Evolutionary conservation across 2,113 vertebrate species (phyloP).

Genomic region (Copsychus sechellarum): DNA sequence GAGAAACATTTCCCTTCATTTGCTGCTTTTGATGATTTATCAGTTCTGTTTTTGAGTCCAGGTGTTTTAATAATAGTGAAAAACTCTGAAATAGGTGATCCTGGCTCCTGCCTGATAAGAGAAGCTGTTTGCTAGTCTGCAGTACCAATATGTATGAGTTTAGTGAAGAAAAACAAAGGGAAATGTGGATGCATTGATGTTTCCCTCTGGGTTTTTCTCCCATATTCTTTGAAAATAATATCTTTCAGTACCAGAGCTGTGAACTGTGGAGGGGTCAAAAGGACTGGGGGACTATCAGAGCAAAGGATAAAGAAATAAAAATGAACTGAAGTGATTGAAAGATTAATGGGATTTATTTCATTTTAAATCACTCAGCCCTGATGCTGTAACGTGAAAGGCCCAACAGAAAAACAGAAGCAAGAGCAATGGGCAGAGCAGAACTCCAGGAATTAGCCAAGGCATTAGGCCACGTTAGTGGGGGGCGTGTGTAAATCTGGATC

Average conservation of each 20-base stretch:
- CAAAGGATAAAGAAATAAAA: neutral
- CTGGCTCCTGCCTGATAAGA: constrained; percentile 47
- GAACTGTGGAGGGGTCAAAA: neutral
- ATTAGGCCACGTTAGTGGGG: rapidly evolving
- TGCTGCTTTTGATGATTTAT: constrained; percentile 38
- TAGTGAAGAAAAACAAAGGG: constrained; percentile 8
- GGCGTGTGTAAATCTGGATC: neutral
- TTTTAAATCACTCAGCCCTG: neutral
- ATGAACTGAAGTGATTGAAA: neutral
- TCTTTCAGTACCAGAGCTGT: constrained; percentile 2
- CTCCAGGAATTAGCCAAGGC: neutral
- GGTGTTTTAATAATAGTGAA: neutral
- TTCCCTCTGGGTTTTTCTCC: neutral
- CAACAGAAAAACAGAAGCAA: neutral
- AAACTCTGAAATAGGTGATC: neutral
- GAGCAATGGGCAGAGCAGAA: neutral
- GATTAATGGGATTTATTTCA: neutral
- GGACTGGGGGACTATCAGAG: neutral
- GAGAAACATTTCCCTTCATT: neutral
- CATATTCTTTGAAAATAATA: neutral
- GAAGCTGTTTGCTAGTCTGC: constrained; percentile 13
- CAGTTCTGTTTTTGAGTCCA: neutral
- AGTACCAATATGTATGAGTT: neutral
- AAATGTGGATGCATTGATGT: neutral
- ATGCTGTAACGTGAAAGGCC: neutral